A percentile compares a stretch with the other conserved stretches of the same genome.
These are phyloP conservation scores for Anaspis maculata DNA, from an alignment of 2,888 invertebrate genomes.

Conservation along the genomic window DNA sequence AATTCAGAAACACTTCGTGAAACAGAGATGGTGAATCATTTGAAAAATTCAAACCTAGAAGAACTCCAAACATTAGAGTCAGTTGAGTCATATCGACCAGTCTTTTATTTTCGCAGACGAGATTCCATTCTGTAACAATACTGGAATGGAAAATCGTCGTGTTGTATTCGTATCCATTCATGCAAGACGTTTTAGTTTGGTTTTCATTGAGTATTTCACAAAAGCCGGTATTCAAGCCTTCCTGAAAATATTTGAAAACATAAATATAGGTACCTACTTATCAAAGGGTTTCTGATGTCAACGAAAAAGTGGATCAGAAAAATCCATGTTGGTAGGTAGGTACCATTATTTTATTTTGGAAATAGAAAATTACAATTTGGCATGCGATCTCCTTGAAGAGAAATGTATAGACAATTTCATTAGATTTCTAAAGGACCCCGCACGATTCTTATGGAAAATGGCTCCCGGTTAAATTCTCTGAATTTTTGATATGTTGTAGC, in stretches of 20 bases:
- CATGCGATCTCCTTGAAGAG: too few species aligned
- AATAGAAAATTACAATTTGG: too few species aligned
- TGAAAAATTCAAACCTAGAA: constrained; percentile 39
- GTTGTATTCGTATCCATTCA: constrained; percentile 49
- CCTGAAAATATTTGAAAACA: constrained; percentile 17
- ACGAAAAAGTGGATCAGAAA: too few species aligned
- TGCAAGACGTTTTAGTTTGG: constrained; percentile 23
- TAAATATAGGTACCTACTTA: too few species aligned
- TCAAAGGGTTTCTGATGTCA: too few species aligned
- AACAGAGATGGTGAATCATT: not conserved
- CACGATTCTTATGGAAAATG: too few species aligned
- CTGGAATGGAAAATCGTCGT: constrained; percentile 49
- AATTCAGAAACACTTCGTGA: not conserved
- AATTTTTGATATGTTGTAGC: too few species aligned
- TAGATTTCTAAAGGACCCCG: too few species aligned
- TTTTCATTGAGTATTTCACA: constrained; percentile 23
- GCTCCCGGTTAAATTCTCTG: too few species aligned
- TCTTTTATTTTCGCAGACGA: constrained; percentile 53
- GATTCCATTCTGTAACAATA: constrained; percentile 58
- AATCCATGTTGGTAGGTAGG: too few species aligned
- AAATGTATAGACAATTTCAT: too few species aligned
- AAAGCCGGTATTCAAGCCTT: constrained; percentile 26
- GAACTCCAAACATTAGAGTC: constrained; percentile 55
- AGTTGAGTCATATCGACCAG: constrained; percentile 52
- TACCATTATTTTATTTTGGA: too few species aligned